phyloP scores from a whole-genome alignment of 1,140 invertebrate genomes.

The Rhizoglyphus robini region DNA sequence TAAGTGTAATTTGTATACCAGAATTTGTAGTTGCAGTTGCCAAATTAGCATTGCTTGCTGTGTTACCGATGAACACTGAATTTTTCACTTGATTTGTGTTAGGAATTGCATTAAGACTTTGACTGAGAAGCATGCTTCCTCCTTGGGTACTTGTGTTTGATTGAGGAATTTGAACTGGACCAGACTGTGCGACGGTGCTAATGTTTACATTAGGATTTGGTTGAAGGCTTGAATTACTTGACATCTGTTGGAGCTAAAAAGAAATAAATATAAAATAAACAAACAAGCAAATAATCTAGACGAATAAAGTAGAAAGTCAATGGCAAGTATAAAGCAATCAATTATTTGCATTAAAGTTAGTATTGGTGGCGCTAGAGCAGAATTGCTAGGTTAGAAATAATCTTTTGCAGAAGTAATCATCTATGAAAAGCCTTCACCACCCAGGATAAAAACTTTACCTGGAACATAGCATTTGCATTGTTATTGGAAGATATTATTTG shows the following conservation, averaged over 20 bases:
- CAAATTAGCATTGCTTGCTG: not conserved
- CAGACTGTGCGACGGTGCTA: not conserved
- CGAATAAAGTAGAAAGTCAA: not conserved
- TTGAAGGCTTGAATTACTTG: not conserved
- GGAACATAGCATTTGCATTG: conserved; percentile 8
- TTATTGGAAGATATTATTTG: not conserved
- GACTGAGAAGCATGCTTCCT: not conserved
- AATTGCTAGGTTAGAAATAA: too few species aligned
- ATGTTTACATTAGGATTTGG: not conserved
- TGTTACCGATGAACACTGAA: not conserved
- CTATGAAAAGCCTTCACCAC: too few species aligned
- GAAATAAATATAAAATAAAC: too few species aligned
- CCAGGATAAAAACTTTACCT: not conserved
- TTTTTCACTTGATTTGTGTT: not conserved
- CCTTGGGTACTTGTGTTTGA: not conserved
- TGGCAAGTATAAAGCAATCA: not conserved
- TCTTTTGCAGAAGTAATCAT: too few species aligned
- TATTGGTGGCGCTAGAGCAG: too few species aligned
- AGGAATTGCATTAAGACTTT: not conserved
- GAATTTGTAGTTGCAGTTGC: not conserved
- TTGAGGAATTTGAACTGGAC: not conserved
- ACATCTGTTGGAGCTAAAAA: not conserved
- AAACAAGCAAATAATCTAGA: not conserved
- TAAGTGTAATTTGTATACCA: not conserved
- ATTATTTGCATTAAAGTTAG: not conserved